phyloP scores from a whole-genome alignment of 2,888 invertebrate species.

The Chrysolina oricalcia region DNA sequence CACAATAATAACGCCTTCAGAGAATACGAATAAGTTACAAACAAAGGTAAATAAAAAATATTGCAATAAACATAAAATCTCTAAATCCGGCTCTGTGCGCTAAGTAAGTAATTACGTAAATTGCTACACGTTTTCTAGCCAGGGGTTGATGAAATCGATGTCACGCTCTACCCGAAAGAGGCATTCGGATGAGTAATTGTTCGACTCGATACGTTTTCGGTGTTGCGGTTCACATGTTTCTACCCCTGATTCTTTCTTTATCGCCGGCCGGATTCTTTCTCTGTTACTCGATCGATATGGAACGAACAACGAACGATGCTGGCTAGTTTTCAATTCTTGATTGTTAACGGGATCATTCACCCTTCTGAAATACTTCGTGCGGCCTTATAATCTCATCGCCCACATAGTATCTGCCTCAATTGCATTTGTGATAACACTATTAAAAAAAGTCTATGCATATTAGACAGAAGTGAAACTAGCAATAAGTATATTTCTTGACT shows the following conservation, averaged over 20 bases:
- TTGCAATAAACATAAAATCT: background rate
- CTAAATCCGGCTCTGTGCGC: conserved; percentile 32
- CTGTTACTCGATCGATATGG: conserved; percentile 17
- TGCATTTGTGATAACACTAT: too few species aligned
- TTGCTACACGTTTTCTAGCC: conserved; percentile 55
- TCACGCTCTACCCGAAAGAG: conserved; percentile 50
- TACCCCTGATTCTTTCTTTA: conserved; percentile 30
- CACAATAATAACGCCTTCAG: too few species aligned
- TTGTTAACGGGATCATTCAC: background rate
- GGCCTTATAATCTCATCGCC: background rate
- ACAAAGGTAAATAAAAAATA: too few species aligned
- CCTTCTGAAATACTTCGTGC: background rate
- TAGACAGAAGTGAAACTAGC: too few species aligned
- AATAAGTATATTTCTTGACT: too few species aligned
- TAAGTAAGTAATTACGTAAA: conserved; percentile 60
- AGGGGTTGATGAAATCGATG: conserved; percentile 56
- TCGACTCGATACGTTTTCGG: conserved; percentile 50
- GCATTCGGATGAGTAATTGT: conserved; percentile 53
- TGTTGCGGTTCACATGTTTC: conserved; percentile 37
- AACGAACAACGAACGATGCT: background rate
- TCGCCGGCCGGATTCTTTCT: conserved; percentile 4
- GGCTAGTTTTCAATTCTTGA: background rate
- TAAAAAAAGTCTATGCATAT: too few species aligned
- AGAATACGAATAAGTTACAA: too few species aligned
- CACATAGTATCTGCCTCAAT: too few species aligned